Evolutionary conservation across 2,888 invertebrate genomes (phyloP).

Genomic region (Rapana venosa): DNA sequence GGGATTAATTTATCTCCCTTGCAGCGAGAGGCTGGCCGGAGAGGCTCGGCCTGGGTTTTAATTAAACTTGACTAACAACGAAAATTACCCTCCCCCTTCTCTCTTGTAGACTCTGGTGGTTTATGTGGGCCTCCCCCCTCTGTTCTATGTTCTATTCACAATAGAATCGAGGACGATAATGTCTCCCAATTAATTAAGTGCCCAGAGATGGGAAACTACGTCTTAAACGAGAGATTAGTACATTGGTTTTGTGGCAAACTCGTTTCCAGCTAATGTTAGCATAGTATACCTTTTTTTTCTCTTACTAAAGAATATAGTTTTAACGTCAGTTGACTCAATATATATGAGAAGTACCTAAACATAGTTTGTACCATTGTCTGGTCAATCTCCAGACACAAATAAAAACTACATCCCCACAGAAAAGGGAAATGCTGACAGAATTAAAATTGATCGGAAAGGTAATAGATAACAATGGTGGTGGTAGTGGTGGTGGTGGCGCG

Average conservation of each 20-base stretch:
- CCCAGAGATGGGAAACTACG: background rate
- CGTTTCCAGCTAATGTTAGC: background rate
- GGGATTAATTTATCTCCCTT: conserved; percentile 35
- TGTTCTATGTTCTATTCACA: background rate
- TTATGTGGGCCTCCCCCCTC: background rate
- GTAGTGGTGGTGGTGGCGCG: no score
- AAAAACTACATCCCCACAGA: no score
- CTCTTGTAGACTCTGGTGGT: background rate
- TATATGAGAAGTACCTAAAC: no score
- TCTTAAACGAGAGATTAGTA: background rate
- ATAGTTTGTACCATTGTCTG: no score
- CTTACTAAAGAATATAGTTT: no score
- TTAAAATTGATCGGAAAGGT: no score
- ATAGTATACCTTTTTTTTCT: no score
- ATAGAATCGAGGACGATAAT: background rate
- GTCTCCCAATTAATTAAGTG: conserved; percentile 18
- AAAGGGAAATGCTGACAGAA: no score
- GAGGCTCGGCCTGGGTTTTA: background rate
- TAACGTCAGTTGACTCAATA: background rate
- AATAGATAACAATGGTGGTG: no score
- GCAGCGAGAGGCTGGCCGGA: conserved; percentile 7
- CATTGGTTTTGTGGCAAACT: background rate
- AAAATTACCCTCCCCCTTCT: background rate
- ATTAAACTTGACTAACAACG: conserved; percentile 27
- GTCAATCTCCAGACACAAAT: no score